A percentile compares a stretch with the other conserved stretches of the same genome.
Evolutionary conservation across 2,113 vertebrate genomes (phyloP).

Genomic region (Pachypanchax playfairii): DNA sequence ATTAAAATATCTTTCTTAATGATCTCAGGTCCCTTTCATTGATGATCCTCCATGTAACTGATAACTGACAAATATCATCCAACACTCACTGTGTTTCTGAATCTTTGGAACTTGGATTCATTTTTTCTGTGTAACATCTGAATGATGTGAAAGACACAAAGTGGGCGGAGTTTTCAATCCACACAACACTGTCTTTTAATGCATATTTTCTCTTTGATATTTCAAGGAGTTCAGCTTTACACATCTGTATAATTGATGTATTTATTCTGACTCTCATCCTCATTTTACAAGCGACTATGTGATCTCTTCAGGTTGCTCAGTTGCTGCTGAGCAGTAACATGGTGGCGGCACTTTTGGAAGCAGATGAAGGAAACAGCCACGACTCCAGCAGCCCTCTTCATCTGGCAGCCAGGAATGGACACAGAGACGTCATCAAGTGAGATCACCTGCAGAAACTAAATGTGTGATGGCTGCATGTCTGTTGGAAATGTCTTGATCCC

Average conservation of each 20-base stretch:
- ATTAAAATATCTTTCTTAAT: too few relatives aligned
- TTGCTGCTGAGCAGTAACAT: slow-evolving; percentile 93
- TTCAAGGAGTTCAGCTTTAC: slow-evolving; percentile 5
- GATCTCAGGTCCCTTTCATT: too few relatives aligned
- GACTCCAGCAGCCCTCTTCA: slow-evolving; percentile 92
- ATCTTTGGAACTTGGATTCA: too few relatives aligned
- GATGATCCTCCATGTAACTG: too few relatives aligned
- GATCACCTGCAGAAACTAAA: neutral
- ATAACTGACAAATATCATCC: too few relatives aligned
- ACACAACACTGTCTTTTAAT: neutral
- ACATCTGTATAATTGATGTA: slow-evolving; percentile 4
- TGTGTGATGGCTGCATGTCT: too few relatives aligned
- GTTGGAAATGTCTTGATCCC: too few relatives aligned
- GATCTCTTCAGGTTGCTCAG: slow-evolving; percentile 85
- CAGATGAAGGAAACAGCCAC: slow-evolving; percentile 81
- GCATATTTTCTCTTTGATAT: slow-evolving; percentile 6
- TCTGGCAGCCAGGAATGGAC: slow-evolving; percentile 93
- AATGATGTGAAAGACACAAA: too few relatives aligned
- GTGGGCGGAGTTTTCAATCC: too few relatives aligned
- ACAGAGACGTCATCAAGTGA: slow-evolving; percentile 95
- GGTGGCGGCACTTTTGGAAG: slow-evolving; percentile 88
- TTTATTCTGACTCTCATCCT: slow-evolving; percentile 23
- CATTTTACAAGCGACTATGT: slow-evolving; percentile 11
- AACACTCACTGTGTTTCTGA: too few relatives aligned
- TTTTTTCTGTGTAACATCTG: too few relatives aligned